Percentiles rank a stretch among this genome's conserved stretches.
Conservation (phyloP, 2,888 invertebrate species). For the Sinopyrophorus schimmeli region DNA sequence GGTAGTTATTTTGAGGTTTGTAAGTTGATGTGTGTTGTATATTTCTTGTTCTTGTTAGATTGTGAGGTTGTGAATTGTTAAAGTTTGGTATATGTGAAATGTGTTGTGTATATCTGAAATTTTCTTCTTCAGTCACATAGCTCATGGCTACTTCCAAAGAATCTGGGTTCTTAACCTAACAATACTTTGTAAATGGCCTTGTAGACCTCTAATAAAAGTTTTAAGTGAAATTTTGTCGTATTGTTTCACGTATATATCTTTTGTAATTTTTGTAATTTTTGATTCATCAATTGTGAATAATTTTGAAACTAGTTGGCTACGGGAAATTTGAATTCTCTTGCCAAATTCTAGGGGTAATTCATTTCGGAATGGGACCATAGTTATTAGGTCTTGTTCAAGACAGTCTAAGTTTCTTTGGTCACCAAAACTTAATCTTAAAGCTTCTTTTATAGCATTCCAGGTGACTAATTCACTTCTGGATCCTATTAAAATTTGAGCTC, state of each 20-base stretch:
- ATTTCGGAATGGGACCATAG: constrained; percentile 14
- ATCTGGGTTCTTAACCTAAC: constrained; percentile 29
- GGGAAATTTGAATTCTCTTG: constrained; percentile 19
- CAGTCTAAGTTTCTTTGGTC: constrained; percentile 29
- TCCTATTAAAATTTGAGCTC: constrained; percentile 23
- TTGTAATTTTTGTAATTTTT: constrained; percentile 10
- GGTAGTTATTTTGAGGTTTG: too few species aligned
- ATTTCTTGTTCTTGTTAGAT: too few species aligned
- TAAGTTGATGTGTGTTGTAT: too few species aligned
- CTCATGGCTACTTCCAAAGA: constrained; percentile 25
- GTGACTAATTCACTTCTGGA: constrained; percentile 18
- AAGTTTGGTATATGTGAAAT: too few species aligned
- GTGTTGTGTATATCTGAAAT: too few species aligned
- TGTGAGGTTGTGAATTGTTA: too few species aligned
- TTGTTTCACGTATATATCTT: constrained; percentile 16
- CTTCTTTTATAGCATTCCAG: constrained; percentile 21
- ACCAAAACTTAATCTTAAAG: constrained; percentile 25
- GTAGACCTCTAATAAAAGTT: constrained; percentile 23
- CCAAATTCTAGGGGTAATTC: constrained; percentile 25
- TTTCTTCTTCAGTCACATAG: constrained; percentile 28
- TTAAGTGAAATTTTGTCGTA: constrained; percentile 21
- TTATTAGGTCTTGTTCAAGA: constrained; percentile 21
- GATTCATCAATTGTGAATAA: constrained; percentile 12
- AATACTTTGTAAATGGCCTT: constrained; percentile 17
- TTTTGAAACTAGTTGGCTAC: constrained; percentile 20